Evolutionary conservation across 2,888 invertebrate species (phyloP).

Genomic region (Odontocerum albicorne): DNA sequence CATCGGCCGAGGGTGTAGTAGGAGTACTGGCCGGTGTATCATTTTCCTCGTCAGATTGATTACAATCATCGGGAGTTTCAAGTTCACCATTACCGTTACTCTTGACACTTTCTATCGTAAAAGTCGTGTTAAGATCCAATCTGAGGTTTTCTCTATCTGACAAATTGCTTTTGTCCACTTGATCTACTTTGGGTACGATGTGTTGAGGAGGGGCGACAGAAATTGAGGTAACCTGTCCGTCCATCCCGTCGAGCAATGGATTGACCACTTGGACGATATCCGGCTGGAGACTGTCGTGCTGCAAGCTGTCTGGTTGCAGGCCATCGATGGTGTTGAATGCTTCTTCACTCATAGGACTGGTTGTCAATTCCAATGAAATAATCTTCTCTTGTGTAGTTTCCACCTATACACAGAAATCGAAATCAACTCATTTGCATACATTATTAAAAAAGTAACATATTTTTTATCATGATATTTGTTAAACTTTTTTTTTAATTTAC

Average conservation of each 20-base stretch:
- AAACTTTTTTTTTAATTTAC: too few relatives aligned
- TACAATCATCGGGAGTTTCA: constrained; percentile 23
- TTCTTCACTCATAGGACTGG: constrained; percentile 62
- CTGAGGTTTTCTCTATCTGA: constrained; percentile 25
- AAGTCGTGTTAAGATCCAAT: constrained; percentile 30
- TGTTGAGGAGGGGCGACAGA: constrained; percentile 52
- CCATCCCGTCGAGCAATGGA: constrained; percentile 53
- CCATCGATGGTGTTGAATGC: constrained; percentile 51
- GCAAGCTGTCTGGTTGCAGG: constrained; percentile 55
- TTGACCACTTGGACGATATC: constrained; percentile 59
- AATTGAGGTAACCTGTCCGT: constrained; percentile 53
- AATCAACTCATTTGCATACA: too few relatives aligned
- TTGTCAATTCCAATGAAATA: constrained; percentile 82
- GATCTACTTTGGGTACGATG: constrained; percentile 19
- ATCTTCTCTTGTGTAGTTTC: constrained; percentile 91
- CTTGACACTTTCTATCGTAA: constrained; percentile 16
- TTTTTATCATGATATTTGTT: too few relatives aligned
- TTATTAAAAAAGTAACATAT: too few relatives aligned
- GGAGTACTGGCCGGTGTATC: constrained; percentile 24
- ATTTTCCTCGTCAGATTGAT: constrained; percentile 30
- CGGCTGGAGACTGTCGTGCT: constrained; percentile 60
- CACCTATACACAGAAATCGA: constrained; percentile 65
- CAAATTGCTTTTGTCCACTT: constrained; percentile 40
- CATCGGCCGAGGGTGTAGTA: constrained; percentile 28
- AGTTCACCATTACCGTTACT: constrained; percentile 20